phyloP scores from a whole-genome alignment of 2,113 vertebrate species.

The Phoenicopterus ruber region DNA sequence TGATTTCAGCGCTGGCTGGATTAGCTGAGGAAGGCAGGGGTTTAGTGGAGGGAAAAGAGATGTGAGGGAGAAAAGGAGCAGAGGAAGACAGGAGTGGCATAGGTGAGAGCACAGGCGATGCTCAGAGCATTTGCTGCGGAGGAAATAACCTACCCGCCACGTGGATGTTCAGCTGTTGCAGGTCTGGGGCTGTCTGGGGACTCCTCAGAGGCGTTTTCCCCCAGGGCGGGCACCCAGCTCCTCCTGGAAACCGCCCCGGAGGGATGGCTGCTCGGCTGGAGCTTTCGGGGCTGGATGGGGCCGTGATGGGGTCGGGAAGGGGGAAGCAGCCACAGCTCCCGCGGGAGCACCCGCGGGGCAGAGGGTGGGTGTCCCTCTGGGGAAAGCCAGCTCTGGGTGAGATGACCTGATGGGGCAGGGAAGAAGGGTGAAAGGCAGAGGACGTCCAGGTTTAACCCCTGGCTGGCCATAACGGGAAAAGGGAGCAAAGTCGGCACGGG shows the following conservation, averaged over 20 bases:
- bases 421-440: background rate
- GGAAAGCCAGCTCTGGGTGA: background rate
- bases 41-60: background rate
- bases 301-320: background rate
- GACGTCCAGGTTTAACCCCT: background rate
- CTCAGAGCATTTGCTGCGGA: background rate
- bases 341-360: background rate
- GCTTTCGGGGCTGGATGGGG: background rate
- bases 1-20: background rate
- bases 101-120: background rate
- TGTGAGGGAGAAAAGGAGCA: background rate
- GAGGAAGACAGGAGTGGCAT: background rate
- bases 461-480: background rate
- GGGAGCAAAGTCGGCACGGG: background rate
- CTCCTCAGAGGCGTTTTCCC: background rate
- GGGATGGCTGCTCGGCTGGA: background rate
- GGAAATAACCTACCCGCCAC: background rate
- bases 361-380: background rate
- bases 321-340: background rate
- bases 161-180: background rate
- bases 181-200: background rate
- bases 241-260: background rate
- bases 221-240: background rate
- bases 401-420: background rate
- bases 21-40: background rate